Evolutionary conservation across 2,113 vertebrate species (phyloP).

Genomic region (Sturnira hondurensis): DNA sequence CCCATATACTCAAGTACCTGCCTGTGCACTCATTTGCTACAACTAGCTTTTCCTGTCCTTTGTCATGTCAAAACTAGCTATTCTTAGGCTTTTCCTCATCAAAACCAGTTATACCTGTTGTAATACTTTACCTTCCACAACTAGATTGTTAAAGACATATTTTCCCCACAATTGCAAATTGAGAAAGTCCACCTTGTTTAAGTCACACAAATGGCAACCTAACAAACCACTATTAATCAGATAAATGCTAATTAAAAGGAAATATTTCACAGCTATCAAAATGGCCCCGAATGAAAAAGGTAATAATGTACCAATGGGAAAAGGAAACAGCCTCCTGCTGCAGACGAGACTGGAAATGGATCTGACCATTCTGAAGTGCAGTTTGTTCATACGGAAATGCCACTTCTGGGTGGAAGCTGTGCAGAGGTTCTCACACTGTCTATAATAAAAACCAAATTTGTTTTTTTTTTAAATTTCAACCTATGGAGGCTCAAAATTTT

Average conservation of each 20-base stretch:
- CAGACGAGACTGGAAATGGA: background rate
- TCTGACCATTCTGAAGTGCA: background rate
- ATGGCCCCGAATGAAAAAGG: background rate
- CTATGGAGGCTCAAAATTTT: background rate
- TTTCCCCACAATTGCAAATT: background rate
- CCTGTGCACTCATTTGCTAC: background rate
- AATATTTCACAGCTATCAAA: background rate
- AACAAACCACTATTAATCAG: background rate
- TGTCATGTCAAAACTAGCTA: slow-evolving; percentile 37
- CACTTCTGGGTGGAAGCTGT: background rate
- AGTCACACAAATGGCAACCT: background rate
- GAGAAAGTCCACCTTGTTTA: background rate
- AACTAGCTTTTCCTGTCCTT: slow-evolving; percentile 31
- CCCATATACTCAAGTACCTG: background rate
- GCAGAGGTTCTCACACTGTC: background rate
- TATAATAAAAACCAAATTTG: background rate
- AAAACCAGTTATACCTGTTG: slow-evolving; percentile 64
- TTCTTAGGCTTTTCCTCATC: slow-evolving; percentile 37
- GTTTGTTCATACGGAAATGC: background rate
- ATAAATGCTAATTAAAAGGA: slow-evolving; percentile 29
- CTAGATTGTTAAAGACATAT: background rate
- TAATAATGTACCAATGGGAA: background rate
- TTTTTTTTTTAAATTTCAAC: background rate
- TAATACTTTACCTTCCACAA: background rate
- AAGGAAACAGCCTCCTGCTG: background rate